Evolutionary conservation across 1,140 invertebrate genomes (phyloP).

Genomic region (Heliothis subflexa): DNA sequence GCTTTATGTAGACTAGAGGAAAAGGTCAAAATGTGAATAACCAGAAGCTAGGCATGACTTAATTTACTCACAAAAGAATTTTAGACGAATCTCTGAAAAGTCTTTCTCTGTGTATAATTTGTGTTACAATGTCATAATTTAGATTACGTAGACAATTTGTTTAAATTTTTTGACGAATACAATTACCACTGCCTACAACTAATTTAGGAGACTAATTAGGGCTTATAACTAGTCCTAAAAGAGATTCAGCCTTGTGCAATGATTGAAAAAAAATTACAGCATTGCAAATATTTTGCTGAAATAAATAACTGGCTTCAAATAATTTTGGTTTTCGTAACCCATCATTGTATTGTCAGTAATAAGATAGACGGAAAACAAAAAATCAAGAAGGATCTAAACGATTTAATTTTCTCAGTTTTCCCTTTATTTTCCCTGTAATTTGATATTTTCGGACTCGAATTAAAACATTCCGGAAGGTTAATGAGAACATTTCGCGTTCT

Average conservation of each 20-base stretch:
- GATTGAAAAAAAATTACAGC: too few species aligned
- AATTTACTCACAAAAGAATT: neutral
- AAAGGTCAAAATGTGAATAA: conserved; percentile 4
- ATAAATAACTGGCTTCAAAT: too few species aligned
- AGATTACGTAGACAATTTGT: too few species aligned
- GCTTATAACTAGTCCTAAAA: too few species aligned
- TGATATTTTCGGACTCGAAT: neutral
- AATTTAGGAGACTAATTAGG: too few species aligned
- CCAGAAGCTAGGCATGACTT: neutral
- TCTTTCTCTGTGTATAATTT: neutral
- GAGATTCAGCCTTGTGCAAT: too few species aligned
- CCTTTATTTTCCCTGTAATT: neutral
- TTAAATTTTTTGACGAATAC: too few species aligned
- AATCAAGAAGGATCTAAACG: neutral
- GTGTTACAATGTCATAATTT: neutral
- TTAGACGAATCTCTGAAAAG: neutral
- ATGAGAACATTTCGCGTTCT: too few species aligned
- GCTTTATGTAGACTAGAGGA: neutral
- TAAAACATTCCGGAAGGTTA: too few species aligned
- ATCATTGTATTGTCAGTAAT: neutral
- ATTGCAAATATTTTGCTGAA: too few species aligned
- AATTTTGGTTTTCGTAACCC: too few species aligned
- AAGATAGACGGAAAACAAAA: neutral
- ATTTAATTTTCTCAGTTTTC: conserved; percentile 3
- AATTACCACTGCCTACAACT: too few species aligned